Percentiles rank a stretch among this genome's conserved stretches.
These are phyloP conservation scores for Bombus affinis DNA, from an alignment of 1,140 invertebrate species.

Conservation along the genomic window DNA sequence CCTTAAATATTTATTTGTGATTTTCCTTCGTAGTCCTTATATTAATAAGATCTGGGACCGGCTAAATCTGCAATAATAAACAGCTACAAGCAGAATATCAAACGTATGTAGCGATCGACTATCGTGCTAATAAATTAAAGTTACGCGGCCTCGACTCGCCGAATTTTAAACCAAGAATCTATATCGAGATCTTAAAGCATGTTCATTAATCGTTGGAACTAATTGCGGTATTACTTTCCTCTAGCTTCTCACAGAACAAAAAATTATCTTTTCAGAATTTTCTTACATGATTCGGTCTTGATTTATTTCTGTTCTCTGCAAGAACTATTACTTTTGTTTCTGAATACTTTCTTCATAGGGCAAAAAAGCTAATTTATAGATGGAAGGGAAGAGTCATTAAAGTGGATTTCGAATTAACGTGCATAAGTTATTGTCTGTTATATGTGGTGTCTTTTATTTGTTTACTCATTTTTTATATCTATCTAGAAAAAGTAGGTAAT, in stretches of 20 bases:
- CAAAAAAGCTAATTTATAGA: neutral
- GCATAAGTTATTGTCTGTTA: neutral
- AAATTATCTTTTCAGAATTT: neutral
- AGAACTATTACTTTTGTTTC: neutral
- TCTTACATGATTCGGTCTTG: neutral
- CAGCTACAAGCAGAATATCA: no score
- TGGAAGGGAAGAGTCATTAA: neutral
- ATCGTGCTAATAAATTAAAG: neutral
- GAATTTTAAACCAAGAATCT: neutral
- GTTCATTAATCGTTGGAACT: slow-evolving; percentile 44
- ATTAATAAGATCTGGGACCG: no score
- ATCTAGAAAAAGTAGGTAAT: no score
- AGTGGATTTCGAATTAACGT: neutral
- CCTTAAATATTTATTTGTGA: no score
- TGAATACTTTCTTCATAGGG: neutral
- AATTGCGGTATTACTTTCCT: slow-evolving; percentile 6
- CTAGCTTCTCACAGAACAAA: neutral
- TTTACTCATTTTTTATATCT: no score
- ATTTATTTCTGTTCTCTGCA: neutral
- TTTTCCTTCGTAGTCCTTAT: no score
- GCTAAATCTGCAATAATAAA: no score
- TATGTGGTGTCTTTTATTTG: no score
- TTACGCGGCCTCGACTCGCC: neutral
- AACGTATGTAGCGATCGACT: neutral
- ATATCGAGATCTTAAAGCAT: neutral